phyloP scores from a whole-genome alignment of 2,888 invertebrate species.

The Oxyscelio sp. region DNA sequence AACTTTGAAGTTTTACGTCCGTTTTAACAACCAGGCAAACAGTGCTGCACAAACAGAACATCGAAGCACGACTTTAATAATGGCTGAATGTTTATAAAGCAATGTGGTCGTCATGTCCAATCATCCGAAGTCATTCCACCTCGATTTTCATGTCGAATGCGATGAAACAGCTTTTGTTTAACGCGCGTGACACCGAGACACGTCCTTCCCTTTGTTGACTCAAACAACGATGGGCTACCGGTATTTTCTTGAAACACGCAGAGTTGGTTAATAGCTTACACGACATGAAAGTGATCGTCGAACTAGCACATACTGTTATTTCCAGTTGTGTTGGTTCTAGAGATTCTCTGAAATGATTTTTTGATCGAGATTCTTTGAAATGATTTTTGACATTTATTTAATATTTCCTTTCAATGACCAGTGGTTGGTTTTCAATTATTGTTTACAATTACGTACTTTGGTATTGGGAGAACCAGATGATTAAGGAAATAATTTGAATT shows the following conservation, averaged over 20 bases:
- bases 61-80: conserved; percentile 36
- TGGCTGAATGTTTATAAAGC: conserved; percentile 52
- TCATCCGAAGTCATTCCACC: conserved; percentile 55
- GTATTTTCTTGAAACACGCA: conserved; percentile 72
- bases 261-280: conserved; percentile 55
- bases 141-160: conserved; percentile 69
- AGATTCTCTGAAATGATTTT: too few species aligned
- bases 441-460: too few species aligned
- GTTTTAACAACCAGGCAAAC: conserved; percentile 61
- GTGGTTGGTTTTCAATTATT: too few species aligned
- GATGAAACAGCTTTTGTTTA: conserved; percentile 69
- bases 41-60: conserved; percentile 44
- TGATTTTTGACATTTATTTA: too few species aligned
- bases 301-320: too few species aligned
- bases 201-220: conserved; percentile 71
- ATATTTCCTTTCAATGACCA: too few species aligned
- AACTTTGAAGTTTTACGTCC: conserved; percentile 42
- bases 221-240: conserved; percentile 62
- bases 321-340: too few species aligned
- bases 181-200: conserved; percentile 63
- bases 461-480: too few species aligned
- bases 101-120: conserved; percentile 55
- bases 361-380: too few species aligned
- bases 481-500: too few species aligned
- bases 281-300: conserved; percentile 56